Conservation (phyloP, 2,113 vertebrate species). For the Erpornis zantholeuca region DNA sequence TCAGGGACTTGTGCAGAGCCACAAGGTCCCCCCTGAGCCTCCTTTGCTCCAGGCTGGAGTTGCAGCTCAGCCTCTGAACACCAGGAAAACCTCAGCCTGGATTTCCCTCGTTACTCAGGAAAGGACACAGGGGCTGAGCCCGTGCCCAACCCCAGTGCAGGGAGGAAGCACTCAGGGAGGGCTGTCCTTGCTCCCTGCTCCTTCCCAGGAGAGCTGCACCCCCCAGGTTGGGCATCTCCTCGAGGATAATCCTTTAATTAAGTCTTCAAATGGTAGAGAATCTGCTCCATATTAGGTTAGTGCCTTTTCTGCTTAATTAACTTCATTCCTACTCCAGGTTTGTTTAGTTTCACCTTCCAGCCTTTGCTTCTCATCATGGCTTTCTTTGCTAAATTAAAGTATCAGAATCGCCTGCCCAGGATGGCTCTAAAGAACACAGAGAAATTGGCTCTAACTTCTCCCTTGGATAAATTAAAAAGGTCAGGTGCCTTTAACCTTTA, state of each 20-base stretch:
- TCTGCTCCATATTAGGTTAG: background rate
- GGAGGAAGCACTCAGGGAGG: background rate
- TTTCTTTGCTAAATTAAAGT: background rate
- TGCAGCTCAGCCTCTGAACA: background rate
- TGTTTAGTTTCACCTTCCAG: constrained; percentile 25
- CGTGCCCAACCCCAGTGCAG: fast-evolving
- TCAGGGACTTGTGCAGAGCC: no score
- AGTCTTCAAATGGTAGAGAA: background rate
- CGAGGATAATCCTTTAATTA: background rate
- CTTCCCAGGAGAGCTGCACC: background rate
- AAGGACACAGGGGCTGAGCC: background rate
- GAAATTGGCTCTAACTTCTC: background rate
- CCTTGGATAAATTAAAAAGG: background rate
- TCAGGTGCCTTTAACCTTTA: background rate
- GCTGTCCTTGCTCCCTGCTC: background rate
- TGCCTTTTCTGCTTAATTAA: constrained; percentile 13
- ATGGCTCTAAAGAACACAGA: background rate
- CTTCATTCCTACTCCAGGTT: background rate
- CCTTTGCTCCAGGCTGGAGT: background rate
- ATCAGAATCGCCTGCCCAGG: background rate
- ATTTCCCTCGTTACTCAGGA: fast-evolving
- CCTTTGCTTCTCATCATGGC: background rate
- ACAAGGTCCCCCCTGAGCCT: no score
- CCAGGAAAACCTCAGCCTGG: background rate
- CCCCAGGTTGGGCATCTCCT: background rate